These are phyloP conservation scores for Ceratosolen fusciceps DNA, from an alignment of 1,140 invertebrate genomes.

Conservation along the genomic window DNA sequence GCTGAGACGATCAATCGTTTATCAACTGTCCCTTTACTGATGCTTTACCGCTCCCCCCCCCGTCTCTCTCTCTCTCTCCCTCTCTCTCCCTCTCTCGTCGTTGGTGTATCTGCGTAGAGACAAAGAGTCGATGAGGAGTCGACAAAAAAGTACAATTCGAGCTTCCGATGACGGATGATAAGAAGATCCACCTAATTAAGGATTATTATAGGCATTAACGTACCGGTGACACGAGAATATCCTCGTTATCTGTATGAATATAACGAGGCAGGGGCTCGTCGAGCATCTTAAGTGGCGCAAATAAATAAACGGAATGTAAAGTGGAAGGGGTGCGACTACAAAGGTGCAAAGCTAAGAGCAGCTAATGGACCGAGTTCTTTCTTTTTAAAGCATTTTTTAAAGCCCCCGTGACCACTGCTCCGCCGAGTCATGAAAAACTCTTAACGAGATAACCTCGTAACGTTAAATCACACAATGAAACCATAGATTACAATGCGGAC, in stretches of 20 bases:
- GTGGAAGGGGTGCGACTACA: neutral
- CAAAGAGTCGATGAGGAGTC: no score
- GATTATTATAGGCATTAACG: neutral
- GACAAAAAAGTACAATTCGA: no score
- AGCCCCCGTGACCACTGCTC: no score
- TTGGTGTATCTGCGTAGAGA: no score
- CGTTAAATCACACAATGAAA: constrained; percentile 28
- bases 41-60: no score
- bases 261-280: no score
- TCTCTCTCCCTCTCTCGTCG: no score
- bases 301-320: neutral
- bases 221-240: neutral
- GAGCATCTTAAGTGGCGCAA: neutral
- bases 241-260: no score
- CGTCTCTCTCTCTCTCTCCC: no score
- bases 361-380: neutral
- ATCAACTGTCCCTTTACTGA: no score
- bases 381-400: constrained; percentile 14
- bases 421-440: constrained; percentile 34
- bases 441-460: constrained; percentile 36
- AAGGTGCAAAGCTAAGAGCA: neutral
- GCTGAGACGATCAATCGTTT: no score
- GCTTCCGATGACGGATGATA: neutral
- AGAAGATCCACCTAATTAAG: no score
- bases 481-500: constrained; percentile 2